Evolutionary conservation across 2,797 vertebrate species (phyloP), one percentile per base, ranked within the genome.

Genomic region (Halcyon smyrnensis): DNA sequence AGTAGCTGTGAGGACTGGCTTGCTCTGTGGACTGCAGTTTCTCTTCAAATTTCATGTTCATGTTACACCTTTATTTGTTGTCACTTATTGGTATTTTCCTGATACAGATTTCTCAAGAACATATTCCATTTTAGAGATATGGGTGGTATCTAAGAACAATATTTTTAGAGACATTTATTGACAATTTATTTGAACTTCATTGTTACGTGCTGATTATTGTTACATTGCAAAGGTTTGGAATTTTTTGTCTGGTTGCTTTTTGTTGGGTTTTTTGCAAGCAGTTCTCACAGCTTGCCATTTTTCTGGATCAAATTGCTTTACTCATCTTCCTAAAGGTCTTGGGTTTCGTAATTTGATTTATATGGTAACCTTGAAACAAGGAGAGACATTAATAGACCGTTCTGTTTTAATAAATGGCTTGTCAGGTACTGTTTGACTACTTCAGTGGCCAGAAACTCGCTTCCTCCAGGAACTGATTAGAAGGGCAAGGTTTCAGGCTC

Each of bases 371-470:
- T 98, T 98, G 97, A 96, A 96, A 92, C 28, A 95, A 97, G 95
- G 93, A 96, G 89, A 96, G 48, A 93, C 92, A 89, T 97, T 97
- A 96, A 95, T 90, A 54, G 37, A 96, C 85, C 6, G 3, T 93
- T 96, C 90, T 2, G 4, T 95, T 98, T 95, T 95, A 97, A 98
- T 94, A 96, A 98, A 98, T 97, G 93, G 32, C 88, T 97, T 97
- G 95, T 97, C 97, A 98, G 89, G 81, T 94, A 46, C 77, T 96
- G 93, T 76, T 93, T 95, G 94, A 87, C 93, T 95, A 94, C 93
- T 97, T 96, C 89, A 90, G 84, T 80, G 77, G 65, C 78, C 51
- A 18, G 63, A 95, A 96, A 84, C 86, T 89, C 79, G 96, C 79
- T 89, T 94, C 60, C 83, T 81, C 74, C 89, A 93, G 76, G 62